Evolutionary conservation across 2,888 invertebrate genomes (phyloP).

Genomic region (Pherbina coryleti): DNA sequence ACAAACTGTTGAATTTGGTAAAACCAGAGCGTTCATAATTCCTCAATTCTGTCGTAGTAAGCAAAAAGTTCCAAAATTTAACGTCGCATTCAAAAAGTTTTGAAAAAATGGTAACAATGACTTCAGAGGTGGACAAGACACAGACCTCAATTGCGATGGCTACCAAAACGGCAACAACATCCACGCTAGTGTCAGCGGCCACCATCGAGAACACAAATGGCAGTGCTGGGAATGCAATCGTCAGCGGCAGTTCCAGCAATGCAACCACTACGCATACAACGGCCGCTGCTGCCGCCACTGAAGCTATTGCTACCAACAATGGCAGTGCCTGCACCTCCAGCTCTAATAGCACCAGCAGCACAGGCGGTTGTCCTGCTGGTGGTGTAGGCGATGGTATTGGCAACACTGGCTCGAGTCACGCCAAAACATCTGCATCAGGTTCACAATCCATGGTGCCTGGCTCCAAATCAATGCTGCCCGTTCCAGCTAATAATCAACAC

Average conservation of each 20-base stretch:
- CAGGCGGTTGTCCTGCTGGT: conserved; percentile 51
- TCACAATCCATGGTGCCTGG: conserved; percentile 20
- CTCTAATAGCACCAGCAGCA: conserved; percentile 47
- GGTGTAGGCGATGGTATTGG: conserved; percentile 22
- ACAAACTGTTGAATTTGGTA: conserved; percentile 22
- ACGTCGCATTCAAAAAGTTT: neutral
- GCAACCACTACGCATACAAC: conserved; percentile 33
- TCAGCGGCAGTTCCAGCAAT: neutral
- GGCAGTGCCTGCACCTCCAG: conserved; percentile 40
- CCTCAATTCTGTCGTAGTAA: neutral
- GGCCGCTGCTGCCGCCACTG: neutral
- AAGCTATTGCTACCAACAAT: conserved; percentile 4
- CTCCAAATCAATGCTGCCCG: conserved; percentile 11
- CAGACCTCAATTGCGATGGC: conserved; percentile 57
- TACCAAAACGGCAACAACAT: conserved; percentile 52
- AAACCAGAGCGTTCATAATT: neutral
- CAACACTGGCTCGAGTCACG: conserved; percentile 35
- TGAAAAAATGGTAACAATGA: conserved; percentile 70
- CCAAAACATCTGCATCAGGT: conserved; percentile 36
- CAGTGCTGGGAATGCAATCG: neutral
- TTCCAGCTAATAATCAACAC: conserved; percentile 50
- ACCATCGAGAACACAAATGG: conserved; percentile 3
- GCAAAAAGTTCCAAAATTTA: neutral
- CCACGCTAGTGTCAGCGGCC: conserved; percentile 23
- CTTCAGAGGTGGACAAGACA: conserved; percentile 69